Conservation (phyloP, 1,140 invertebrate genomes). For the Zaprionus camerounensis region DNA sequence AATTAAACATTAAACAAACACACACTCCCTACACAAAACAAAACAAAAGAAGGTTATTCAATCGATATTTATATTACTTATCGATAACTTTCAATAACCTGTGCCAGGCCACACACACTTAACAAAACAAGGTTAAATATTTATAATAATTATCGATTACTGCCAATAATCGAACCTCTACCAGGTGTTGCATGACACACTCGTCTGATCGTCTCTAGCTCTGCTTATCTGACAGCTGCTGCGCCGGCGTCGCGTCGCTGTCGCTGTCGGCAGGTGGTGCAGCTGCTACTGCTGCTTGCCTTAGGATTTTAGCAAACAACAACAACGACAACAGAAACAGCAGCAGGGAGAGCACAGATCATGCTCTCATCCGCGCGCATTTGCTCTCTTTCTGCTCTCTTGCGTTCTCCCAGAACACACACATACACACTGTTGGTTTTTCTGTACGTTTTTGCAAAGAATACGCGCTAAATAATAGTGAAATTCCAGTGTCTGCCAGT, state of each 20-base stretch:
- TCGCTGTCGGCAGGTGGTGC: constrained; percentile 71
- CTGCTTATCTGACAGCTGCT: constrained; percentile 57
- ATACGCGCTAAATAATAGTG: constrained; percentile 63
- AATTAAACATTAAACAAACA: constrained; percentile 11
- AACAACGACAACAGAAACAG: constrained; percentile 8
- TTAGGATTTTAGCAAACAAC: constrained; percentile 50
- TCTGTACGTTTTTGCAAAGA: constrained; percentile 38
- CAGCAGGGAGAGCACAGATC: background rate
- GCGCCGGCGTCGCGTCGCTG: constrained; percentile 74
- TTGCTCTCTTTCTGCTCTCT: constrained; percentile 10
- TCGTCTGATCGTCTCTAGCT: constrained; percentile 24
- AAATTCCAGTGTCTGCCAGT: constrained; percentile 55
- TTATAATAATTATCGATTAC: constrained; percentile 30
- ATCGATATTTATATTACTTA: background rate
- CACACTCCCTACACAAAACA: no score
- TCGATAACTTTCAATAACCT: background rate
- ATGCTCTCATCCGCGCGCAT: background rate
- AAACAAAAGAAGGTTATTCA: no score
- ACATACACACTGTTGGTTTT: background rate
- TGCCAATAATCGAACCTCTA: background rate
- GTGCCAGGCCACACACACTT: background rate
- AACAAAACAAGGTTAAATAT: background rate
- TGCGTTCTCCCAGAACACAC: constrained; percentile 6
- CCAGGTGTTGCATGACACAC: constrained; percentile 23
- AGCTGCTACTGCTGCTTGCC: constrained; percentile 42